Evolutionary conservation across 2,888 invertebrate species (phyloP).

Genomic region (Harmothoe impar): DNA sequence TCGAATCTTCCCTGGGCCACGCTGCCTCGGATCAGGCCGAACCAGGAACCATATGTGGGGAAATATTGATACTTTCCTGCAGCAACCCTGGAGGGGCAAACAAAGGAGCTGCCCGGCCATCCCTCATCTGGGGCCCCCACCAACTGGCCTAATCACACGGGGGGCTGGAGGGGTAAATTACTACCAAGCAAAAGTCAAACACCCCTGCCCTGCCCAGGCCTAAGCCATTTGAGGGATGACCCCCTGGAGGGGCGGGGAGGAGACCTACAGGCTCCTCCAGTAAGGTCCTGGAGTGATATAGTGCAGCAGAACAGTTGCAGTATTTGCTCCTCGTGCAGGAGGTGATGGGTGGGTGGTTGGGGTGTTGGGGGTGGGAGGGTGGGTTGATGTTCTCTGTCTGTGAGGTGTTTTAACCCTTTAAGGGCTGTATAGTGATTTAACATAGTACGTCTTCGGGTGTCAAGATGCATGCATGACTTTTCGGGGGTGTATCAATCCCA

Average conservation of each 20-base stretch:
- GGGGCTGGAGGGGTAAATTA: not conserved
- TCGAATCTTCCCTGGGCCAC: conserved; percentile 37
- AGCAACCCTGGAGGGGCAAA: not conserved
- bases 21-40: conserved; percentile 43
- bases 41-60: conserved; percentile 58
- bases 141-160: not conserved
- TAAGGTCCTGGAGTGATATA: no score
- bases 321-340: not conserved
- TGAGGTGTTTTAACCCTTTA: no score
- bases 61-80: conserved; percentile 57
- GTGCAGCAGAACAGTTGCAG: no score
- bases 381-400: no score
- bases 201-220: not conserved
- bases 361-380: not conserved
- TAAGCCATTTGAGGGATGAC: not conserved
- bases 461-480: no score
- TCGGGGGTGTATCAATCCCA: no score
- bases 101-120: not conserved
- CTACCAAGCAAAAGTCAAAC: conserved; percentile 23
- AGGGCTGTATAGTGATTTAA: no score
- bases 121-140: not conserved
- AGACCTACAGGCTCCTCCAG: no score
- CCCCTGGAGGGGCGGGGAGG: no score
- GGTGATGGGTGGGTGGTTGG: not conserved
- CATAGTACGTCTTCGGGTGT: no score